Evolutionary conservation across 2,113 vertebrate genomes (phyloP).

Genomic region (Machaerirhynchus nigripectus): DNA sequence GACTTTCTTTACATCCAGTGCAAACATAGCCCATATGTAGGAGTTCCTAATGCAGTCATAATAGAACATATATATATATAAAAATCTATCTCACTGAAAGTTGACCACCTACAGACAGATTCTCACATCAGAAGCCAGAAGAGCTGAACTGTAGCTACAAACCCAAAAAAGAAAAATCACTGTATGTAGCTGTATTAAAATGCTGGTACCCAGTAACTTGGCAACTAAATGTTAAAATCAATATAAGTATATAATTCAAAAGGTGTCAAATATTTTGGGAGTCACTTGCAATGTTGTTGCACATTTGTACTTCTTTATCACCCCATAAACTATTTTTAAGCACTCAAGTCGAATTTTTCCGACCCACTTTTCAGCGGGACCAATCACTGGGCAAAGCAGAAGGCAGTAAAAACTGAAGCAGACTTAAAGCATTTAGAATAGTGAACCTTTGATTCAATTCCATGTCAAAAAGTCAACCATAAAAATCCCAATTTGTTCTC

Average conservation of each 20-base stretch:
- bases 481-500: neutral
- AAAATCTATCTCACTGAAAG: neutral
- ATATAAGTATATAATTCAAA: neutral
- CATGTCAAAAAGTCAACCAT: neutral
- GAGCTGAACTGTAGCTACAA: constrained; percentile 16
- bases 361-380: neutral
- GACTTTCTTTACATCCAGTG: constrained; percentile 47
- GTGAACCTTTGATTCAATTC: neutral
- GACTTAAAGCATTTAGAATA: neutral
- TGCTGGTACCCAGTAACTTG: neutral
- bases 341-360: neutral
- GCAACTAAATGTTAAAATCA: neutral
- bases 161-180: constrained; percentile 28
- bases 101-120: constrained; percentile 56
- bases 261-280: neutral
- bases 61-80: constrained; percentile 18
- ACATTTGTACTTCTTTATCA: neutral
- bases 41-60: constrained; percentile 45
- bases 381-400: neutral
- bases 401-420: neutral
- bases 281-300: neutral
- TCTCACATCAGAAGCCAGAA: constrained; percentile 49
- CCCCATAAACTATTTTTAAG: neutral
- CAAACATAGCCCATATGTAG: constrained; percentile 43
- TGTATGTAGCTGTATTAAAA: neutral